Evolutionary conservation across 2,113 vertebrate species (phyloP).

Genomic region (Cranoglanis bouderius): DNA sequence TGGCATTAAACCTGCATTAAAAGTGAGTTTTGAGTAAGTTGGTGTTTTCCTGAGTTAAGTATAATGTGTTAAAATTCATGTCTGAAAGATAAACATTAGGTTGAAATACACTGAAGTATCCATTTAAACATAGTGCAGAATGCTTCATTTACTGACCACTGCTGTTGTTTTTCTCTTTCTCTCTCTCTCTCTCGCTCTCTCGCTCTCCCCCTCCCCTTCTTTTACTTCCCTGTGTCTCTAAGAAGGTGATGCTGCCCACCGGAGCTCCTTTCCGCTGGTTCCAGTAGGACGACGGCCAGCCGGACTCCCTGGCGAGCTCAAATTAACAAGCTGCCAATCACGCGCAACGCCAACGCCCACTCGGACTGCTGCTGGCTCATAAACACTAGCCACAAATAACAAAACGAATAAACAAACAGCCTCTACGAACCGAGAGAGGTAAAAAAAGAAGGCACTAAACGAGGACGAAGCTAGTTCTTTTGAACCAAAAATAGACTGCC

Average conservation of each 20-base stretch:
- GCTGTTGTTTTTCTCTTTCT: background rate
- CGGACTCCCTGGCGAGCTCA: constrained; percentile 64
- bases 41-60: background rate
- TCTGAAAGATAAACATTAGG: background rate
- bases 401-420: constrained; percentile 44
- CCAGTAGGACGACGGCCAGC: constrained; percentile 77
- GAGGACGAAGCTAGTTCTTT: constrained; percentile 70
- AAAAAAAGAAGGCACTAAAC: constrained; percentile 70
- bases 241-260: constrained; percentile 89
- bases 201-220: constrained; percentile 3
- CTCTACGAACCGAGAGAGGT: constrained; percentile 30
- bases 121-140: background rate
- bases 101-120: background rate
- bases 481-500: constrained; percentile 82
- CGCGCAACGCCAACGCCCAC: constrained; percentile 83
- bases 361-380: constrained; percentile 82
- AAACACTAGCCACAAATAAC: constrained; percentile 80
- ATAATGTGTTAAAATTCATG: background rate
- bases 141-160: constrained; percentile 37
- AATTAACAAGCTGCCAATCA: constrained; percentile 80
- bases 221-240: constrained; percentile 69
- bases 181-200: background rate
- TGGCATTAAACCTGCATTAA: background rate
- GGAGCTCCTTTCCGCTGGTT: constrained; percentile 89
- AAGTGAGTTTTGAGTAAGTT: background rate